Evolutionary conservation across 2,113 vertebrate species (phyloP).

Genomic region (Melospiza melodia): DNA sequence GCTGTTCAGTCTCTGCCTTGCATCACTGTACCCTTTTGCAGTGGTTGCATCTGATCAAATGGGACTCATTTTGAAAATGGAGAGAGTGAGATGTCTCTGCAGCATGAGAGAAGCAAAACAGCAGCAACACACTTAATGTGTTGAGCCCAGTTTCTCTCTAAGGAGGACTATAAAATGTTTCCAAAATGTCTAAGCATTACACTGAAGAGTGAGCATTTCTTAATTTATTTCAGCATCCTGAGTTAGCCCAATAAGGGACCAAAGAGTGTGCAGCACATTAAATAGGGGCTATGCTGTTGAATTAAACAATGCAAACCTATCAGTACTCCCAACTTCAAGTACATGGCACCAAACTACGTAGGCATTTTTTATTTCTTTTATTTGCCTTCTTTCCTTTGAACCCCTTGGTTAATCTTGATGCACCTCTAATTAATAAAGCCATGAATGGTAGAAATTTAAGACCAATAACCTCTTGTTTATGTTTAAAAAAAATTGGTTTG

Average conservation of each 20-base stretch:
- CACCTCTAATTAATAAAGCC: background rate
- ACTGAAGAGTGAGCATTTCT: background rate
- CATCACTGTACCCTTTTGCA: background rate
- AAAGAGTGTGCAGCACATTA: background rate
- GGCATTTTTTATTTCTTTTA: background rate
- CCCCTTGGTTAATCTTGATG: background rate
- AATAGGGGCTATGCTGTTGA: background rate
- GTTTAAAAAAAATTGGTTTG: background rate
- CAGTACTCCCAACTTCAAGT: background rate
- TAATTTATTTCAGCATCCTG: background rate
- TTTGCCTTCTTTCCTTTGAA: background rate
- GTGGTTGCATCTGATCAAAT: background rate
- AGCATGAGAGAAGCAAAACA: background rate
- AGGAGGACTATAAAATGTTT: background rate
- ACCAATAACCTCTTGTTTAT: background rate
- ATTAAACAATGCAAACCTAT: background rate
- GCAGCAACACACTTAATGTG: accelerated
- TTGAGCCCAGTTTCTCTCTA: background rate
- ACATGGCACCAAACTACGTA: background rate
- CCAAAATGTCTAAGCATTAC: background rate
- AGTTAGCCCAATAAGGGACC: background rate
- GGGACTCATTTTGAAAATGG: background rate
- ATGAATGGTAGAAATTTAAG: background rate
- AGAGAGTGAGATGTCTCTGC: background rate
- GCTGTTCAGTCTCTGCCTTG: background rate